phyloP scores from a whole-genome alignment of 2,888 invertebrate species.

The Scelioninae gen. 2 region DNA sequence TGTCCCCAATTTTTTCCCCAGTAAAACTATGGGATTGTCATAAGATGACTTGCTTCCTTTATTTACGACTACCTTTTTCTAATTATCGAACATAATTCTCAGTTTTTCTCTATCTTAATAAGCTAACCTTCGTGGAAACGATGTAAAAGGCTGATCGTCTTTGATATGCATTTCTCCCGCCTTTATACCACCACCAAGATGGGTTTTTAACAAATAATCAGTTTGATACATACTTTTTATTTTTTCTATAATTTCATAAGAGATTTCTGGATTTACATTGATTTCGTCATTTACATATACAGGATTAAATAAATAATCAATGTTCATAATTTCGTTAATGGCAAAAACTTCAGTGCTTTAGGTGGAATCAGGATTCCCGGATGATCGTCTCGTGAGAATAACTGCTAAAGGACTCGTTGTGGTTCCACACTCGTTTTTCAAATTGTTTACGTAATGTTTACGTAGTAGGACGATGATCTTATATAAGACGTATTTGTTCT shows the following conservation, averaged over 20 bases:
- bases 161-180: conserved; percentile 13
- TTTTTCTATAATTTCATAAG: background rate
- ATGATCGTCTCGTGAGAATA: too few species aligned
- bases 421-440: too few species aligned
- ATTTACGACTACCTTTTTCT: background rate
- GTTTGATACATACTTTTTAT: background rate
- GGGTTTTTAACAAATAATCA: background rate
- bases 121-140: conserved; percentile 19
- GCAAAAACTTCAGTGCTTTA: too few species aligned
- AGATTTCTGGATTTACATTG: conserved; percentile 2
- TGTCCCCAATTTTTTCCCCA: conserved; percentile 18
- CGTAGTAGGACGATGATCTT: too few species aligned
- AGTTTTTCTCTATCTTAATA: conserved; percentile 33
- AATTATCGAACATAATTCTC: background rate
- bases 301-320: too few species aligned
- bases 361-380: too few species aligned
- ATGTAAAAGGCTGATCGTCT: conserved; percentile 10
- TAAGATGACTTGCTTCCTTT: conserved; percentile 6
- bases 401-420: too few species aligned
- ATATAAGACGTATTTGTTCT: too few species aligned
- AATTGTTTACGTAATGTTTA: too few species aligned
- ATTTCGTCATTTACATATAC: background rate
- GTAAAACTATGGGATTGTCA: conserved; percentile 18
- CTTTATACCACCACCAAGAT: background rate
- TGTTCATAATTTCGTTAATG: too few species aligned